Evolutionary conservation across 35 echinoderm and acorn worm species (phyloP).

Genomic region (Eucidaris tribuloides): DNA sequence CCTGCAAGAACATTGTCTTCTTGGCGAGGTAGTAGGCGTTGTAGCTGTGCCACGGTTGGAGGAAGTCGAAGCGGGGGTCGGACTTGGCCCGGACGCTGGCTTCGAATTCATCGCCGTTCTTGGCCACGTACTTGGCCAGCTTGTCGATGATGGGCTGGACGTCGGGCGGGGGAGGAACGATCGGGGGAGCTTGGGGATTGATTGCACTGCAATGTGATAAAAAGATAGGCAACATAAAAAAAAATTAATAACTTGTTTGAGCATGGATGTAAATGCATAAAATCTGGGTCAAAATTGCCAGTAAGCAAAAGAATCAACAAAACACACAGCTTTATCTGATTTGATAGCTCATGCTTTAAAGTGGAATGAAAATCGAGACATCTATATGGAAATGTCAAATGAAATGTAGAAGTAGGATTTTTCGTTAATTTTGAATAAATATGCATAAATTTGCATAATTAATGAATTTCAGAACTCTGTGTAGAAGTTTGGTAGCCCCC

Average conservation of each 20-base stretch:
- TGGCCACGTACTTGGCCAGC: constrained; percentile 92
- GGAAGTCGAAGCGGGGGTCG: constrained; percentile 88
- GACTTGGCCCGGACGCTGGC: constrained; percentile 76
- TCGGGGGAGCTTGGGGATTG: constrained; percentile 28
- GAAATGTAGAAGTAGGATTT: no score
- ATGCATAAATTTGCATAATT: no score
- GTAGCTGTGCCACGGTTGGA: constrained; percentile 83
- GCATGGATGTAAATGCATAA: background rate
- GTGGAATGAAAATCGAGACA: background rate
- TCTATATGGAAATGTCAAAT: background rate
- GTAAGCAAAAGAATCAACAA: no score
- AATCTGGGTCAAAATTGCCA: background rate
- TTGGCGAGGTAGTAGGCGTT: constrained; percentile 88
- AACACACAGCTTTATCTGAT: no score
- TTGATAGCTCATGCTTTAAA: background rate
- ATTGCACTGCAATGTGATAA: background rate
- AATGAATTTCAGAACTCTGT: no score
- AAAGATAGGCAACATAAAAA: background rate
- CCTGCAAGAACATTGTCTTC: constrained; percentile 72
- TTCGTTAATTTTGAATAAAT: no score
- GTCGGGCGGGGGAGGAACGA: constrained; percentile 96
- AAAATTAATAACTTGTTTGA: background rate
- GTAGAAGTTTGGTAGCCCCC: no score
- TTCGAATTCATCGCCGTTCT: constrained; percentile 96
- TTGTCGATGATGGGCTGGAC: constrained; percentile 98